A percentile compares a stretch with the other conserved stretches of the same genome.
Conservation (phyloP, 2,888 invertebrate genomes). For the Trimorus sp. region DNA sequence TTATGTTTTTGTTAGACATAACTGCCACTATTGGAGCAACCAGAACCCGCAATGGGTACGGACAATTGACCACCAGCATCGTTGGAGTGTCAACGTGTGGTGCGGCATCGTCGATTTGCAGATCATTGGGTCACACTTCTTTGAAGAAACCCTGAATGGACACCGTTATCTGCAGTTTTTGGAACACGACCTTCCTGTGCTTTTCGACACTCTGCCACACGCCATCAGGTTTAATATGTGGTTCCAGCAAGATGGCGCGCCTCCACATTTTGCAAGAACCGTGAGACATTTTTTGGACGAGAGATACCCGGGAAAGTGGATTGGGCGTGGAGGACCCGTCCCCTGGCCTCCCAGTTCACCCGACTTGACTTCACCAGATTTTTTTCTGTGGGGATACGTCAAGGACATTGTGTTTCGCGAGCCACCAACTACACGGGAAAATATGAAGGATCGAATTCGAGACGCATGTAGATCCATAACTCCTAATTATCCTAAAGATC, state of each 20-base stretch:
- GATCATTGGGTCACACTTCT: conserved; percentile 65
- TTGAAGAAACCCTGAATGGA: conserved; percentile 61
- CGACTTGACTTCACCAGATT: conserved; percentile 33
- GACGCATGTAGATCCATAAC: conserved; percentile 15
- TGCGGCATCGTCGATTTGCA: conserved; percentile 45
- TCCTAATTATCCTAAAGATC: no score
- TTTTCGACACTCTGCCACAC: conserved; percentile 50
- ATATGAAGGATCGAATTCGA: conserved; percentile 37
- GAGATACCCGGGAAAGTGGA: conserved; percentile 31
- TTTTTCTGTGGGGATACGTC: conserved; percentile 36
- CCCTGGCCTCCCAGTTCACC: conserved; percentile 45
- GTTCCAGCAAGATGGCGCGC: no score
- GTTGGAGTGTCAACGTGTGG: conserved; percentile 34
- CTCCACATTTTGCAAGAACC: conserved; percentile 54
- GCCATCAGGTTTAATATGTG: conserved; percentile 48
- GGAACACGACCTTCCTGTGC: conserved; percentile 42
- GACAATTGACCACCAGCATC: neutral
- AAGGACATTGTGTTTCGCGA: conserved; percentile 32
- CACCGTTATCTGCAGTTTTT: conserved; percentile 64
- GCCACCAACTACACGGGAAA: conserved; percentile 24
- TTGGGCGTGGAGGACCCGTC: conserved; percentile 42
- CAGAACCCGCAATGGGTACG: neutral
- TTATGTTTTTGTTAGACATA: conserved; percentile 3
- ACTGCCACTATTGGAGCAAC: neutral
- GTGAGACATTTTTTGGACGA: conserved; percentile 52